Percentiles rank a stretch among this genome's conserved stretches.
Evolutionary conservation across 1,140 invertebrate species (phyloP).

Genomic region (Oryzaephilus surinamensis): DNA sequence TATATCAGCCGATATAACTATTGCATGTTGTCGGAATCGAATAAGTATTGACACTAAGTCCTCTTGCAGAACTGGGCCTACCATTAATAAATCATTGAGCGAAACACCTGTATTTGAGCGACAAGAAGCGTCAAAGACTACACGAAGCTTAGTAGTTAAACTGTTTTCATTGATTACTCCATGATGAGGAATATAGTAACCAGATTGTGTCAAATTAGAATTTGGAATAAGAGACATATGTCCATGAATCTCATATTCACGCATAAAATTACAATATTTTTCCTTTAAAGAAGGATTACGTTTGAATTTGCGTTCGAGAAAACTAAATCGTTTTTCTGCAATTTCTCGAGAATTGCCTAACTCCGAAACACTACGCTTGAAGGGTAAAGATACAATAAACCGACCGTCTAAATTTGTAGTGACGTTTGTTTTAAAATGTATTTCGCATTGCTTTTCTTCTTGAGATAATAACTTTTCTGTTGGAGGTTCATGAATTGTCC

Average conservation of each 20-base stretch:
- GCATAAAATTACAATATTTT: conserved; percentile 11
- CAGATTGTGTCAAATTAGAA: too few relatives aligned
- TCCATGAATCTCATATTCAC: conserved; percentile 12
- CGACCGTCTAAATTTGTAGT: conserved; percentile 6
- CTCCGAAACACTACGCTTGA: conserved; percentile 6
- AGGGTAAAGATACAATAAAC: conserved; percentile 16
- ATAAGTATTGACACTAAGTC: conserved; percentile 12
- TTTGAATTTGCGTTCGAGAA: conserved; percentile 10
- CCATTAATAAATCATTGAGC: conserved; percentile 26
- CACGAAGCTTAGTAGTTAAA: conserved; percentile 5
- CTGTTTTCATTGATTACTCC: background rate
- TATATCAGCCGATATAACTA: conserved; percentile 25
- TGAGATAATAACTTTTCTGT: conserved; percentile 3
- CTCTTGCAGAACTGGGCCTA: conserved; percentile 25
- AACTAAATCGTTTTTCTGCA: conserved; percentile 10
- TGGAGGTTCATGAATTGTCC: conserved; percentile 12
- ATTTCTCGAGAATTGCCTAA: conserved; percentile 13
- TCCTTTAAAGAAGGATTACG: conserved; percentile 7
- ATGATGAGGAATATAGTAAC: conserved; percentile 1
- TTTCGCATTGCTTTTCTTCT: conserved; percentile 14
- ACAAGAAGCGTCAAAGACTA: conserved; percentile 4
- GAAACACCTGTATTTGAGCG: conserved; percentile 2
- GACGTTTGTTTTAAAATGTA: conserved; percentile 13
- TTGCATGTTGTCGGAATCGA: conserved; percentile 6
- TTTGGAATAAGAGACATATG: conserved; percentile 1